A percentile compares a stretch with the other conserved stretches of the same genome.
These are phyloP conservation scores for Drosophila cracens DNA, from an alignment of 2,888 invertebrate species.

Conservation along the genomic window DNA sequence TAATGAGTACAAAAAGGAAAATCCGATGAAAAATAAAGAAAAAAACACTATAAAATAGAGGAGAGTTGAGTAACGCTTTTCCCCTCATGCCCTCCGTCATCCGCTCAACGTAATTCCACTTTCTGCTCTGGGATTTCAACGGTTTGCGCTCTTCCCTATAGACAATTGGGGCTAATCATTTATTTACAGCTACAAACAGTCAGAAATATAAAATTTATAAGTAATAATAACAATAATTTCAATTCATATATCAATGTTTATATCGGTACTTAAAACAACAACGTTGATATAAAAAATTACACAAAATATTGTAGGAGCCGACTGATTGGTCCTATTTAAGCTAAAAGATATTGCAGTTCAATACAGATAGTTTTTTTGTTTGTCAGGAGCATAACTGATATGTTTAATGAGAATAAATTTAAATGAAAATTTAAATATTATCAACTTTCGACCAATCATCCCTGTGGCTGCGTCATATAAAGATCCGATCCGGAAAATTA, in stretches of 20 bases:
- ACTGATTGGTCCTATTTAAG: background rate
- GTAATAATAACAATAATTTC: background rate
- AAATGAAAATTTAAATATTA: too few species aligned
- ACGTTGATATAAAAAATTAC: background rate
- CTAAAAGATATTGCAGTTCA: background rate
- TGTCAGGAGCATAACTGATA: background rate
- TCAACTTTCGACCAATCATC: too few species aligned
- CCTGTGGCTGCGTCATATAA: background rate
- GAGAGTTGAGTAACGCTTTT: constrained; percentile 30
- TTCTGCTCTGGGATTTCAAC: constrained; percentile 8
- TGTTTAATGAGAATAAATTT: background rate
- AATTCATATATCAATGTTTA: background rate
- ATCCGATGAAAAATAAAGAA: constrained; percentile 8
- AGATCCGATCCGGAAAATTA: background rate
- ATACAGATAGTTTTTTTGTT: background rate
- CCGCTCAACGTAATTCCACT: background rate
- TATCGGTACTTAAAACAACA: background rate
- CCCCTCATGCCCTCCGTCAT: background rate
- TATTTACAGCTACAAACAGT: constrained; percentile 35
- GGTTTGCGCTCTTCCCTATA: constrained; percentile 15
- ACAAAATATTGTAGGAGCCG: background rate
- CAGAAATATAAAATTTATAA: constrained; percentile 1
- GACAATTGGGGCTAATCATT: constrained; percentile 46
- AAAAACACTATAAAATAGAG: constrained; percentile 11
- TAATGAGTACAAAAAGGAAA: constrained; percentile 52